Base-by-base conservation (phyloP, 2,797 vertebrate species). In the Austrolebias charrua region DNA sequence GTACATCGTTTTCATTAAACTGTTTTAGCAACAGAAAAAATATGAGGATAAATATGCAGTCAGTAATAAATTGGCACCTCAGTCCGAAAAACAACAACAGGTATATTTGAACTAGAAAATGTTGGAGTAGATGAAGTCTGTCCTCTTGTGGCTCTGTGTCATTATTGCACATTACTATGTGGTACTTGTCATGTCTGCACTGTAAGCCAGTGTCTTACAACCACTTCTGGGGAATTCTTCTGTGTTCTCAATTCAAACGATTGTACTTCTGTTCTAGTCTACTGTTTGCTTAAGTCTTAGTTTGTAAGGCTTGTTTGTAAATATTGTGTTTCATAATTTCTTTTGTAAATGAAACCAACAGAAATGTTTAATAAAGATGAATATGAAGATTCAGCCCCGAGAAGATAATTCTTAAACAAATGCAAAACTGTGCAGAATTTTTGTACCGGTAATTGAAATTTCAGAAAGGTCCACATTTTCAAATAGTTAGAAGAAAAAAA, bases 221-320 rank as follows among this genome's bases (percentile, higher is more conserved):
- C 60, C 71, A 59, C 60, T 20, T 51, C 58, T 57, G 73, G 77
- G 71, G 46, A 51, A 78, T 63, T 70, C 69, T 70, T 86, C 69
- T 68, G 14, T 82, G 82, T 86, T 78, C 77, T 86, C 48, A 24
- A 71, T 83, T 86, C 55, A 80, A 80, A 90, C 82, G 83, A 92
- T 89, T 91, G 89, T 91, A 88, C 78, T 85, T 86, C 56, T 85
- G 80, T 92, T 89, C 51, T 72, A 60, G 76, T 85, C 64, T 31
- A 66, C 46, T 59, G 58, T 71, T 69, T 58, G 81, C 87, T 88
- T 75, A 64, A 75, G 66, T 74, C 71, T 75, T 86, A 76, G 78
- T 82, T 84, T 60, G 75, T 74, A 86, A 69, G 48, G 81, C 53
- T 65, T 64, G 45, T 78, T 71, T 90, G 88, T 92, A 91, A 79